Evolutionary conservation across 1,140 invertebrate species (phyloP).

Genomic region (Rhopalosiphum padi): DNA sequence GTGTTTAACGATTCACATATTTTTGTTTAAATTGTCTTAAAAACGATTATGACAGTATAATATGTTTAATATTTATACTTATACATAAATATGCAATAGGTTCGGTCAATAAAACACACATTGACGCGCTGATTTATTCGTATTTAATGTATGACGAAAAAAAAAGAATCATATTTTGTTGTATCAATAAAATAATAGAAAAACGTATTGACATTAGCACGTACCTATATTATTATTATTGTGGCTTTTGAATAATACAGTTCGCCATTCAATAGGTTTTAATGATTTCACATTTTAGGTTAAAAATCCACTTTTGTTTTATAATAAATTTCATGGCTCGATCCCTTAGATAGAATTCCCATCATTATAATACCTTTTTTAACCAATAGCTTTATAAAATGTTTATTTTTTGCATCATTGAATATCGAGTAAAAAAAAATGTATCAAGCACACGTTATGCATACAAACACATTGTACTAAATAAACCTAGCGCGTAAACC

Average conservation of each 20-base stretch:
- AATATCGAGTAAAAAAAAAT: conserved; percentile 12
- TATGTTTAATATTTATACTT: too few species aligned
- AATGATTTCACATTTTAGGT: conserved; percentile 27
- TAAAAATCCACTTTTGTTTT: conserved; percentile 27
- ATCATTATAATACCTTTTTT: conserved; percentile 27
- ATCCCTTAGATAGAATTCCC: too few species aligned
- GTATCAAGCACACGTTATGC: not conserved
- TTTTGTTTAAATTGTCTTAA: not conserved
- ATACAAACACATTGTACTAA: not conserved
- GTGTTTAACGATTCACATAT: too few species aligned
- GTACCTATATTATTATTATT: not conserved
- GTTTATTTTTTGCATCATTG: conserved; percentile 47
- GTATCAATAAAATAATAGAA: not conserved
- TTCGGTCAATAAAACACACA: not conserved
- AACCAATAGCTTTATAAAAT: conserved; percentile 4
- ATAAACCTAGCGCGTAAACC: not conserved
- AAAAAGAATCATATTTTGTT: not conserved
- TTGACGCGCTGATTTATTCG: not conserved
- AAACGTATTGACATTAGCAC: not conserved
- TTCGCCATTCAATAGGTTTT: not conserved
- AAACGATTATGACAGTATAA: not conserved
- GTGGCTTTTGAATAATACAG: not conserved
- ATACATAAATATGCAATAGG: not conserved
- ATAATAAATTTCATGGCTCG: conserved; percentile 6
- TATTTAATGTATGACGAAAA: not conserved